These are phyloP conservation scores for Eupithecia pulchellata DNA, from an alignment of 2,888 invertebrate species.

Conservation along the genomic window DNA sequence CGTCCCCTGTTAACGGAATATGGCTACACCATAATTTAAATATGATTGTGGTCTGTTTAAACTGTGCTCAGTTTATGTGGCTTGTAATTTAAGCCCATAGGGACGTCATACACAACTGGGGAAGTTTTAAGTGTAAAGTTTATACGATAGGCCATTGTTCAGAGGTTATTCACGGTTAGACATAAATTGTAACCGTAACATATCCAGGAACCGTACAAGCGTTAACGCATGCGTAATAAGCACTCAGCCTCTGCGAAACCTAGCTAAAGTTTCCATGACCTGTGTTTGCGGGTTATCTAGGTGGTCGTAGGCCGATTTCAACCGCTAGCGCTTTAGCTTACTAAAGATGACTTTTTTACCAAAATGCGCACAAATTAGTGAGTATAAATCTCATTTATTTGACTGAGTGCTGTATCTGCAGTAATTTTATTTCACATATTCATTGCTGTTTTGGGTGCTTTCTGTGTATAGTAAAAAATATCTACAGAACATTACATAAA, in stretches of 20 bases:
- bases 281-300: neutral
- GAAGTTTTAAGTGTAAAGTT: neutral
- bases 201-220: conserved; percentile 2
- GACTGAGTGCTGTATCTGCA: no score
- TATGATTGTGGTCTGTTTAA: conserved; percentile 1
- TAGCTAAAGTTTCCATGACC: conserved; percentile 11
- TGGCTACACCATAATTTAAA: conserved; percentile 6
- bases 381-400: no score
- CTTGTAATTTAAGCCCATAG: neutral
- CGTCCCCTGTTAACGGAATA: conserved; percentile 6
- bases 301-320: neutral
- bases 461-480: no score
- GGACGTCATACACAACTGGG: no score
- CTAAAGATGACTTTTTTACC: no score
- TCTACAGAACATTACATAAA: no score
- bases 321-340: neutral
- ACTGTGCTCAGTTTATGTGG: conserved; percentile 4
- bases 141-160: conserved; percentile 1
- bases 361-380: no score
- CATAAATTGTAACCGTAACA: conserved; percentile 3
- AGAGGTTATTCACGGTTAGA: neutral
- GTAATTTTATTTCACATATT: no score
- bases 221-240: conserved; percentile 11
- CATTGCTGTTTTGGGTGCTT: no score
- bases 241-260: neutral